phyloP scores from a whole-genome alignment of 2,797 vertebrate species.

The Miichthys miiuy region DNA sequence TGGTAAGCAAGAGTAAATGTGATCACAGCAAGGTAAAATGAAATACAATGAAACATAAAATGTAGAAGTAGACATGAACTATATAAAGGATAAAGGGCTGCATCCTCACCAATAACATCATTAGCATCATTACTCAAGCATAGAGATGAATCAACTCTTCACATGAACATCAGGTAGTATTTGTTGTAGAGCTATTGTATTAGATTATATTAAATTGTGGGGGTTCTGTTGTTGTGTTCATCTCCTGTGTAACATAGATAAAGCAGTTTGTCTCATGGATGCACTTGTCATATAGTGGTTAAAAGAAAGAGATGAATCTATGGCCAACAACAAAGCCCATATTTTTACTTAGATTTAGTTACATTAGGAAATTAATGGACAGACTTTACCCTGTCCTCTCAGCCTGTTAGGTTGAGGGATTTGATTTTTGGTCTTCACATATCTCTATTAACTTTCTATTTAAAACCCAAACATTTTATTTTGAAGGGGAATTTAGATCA shows the following conservation, averaged over 20 bases:
- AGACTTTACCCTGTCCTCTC: neutral
- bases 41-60: neutral
- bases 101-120: neutral
- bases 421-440: neutral
- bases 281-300: neutral
- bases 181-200: neutral
- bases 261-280: neutral
- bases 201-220: neutral
- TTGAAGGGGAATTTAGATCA: neutral
- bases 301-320: too few relatives aligned
- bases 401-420: neutral
- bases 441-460: neutral
- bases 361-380: neutral
- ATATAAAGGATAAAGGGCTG: neutral
- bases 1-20: too few relatives aligned
- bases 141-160: neutral
- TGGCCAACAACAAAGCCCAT: too few relatives aligned
- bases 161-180: neutral
- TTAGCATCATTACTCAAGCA: neutral
- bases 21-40: neutral
- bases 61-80: too few relatives aligned
- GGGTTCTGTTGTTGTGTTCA: neutral
- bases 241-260: neutral
- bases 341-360: neutral
- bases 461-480: neutral